Evolutionary conservation across 2,888 invertebrate genomes (phyloP).

Genomic region (Priocnemis perturbator): DNA sequence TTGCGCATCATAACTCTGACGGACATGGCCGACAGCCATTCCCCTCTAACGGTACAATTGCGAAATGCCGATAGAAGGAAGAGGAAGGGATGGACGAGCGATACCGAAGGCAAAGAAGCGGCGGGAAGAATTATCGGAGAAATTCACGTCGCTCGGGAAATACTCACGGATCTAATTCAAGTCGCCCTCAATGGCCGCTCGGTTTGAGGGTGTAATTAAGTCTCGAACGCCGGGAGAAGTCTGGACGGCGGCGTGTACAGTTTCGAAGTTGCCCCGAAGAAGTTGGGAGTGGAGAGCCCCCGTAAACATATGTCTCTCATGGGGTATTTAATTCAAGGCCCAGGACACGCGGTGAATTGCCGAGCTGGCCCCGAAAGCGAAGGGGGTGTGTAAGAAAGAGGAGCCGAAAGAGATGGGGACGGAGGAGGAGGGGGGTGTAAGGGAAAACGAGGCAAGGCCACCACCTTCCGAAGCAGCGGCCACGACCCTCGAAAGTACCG

Average conservation of each 20-base stretch:
- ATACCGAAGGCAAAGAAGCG: no score
- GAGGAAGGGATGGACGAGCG: not conserved
- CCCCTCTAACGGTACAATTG: no score
- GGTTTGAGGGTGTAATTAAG: constrained; percentile 31
- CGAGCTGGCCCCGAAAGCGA: constrained; percentile 29
- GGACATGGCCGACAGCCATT: not conserved
- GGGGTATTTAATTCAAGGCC: constrained; percentile 53
- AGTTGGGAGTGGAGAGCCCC: constrained; percentile 1
- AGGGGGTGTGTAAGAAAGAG: constrained; percentile 2
- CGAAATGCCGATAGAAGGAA: not conserved
- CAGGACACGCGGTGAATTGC: constrained; percentile 46
- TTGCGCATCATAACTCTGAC: not conserved
- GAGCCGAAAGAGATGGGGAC: not conserved
- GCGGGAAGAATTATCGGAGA: not conserved
- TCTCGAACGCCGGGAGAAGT: constrained; percentile 6
- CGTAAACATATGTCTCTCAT: constrained; percentile 46
- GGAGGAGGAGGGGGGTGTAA: constrained; percentile 14
- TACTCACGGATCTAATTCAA: not conserved
- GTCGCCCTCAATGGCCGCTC: constrained; percentile 3
- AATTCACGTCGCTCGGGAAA: constrained; percentile 7
- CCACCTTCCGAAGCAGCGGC: constrained; percentile 38
- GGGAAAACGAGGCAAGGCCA: constrained; percentile 37
- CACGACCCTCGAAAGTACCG: constrained; percentile 46
- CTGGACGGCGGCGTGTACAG: constrained; percentile 21
- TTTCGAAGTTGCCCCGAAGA: constrained; percentile 24